A percentile compares a stretch with the other conserved stretches of the same genome.
These are phyloP conservation scores for Pipistrellus pygmaeus DNA, from an alignment of 2,797 vertebrate species.

Conservation along the genomic window DNA sequence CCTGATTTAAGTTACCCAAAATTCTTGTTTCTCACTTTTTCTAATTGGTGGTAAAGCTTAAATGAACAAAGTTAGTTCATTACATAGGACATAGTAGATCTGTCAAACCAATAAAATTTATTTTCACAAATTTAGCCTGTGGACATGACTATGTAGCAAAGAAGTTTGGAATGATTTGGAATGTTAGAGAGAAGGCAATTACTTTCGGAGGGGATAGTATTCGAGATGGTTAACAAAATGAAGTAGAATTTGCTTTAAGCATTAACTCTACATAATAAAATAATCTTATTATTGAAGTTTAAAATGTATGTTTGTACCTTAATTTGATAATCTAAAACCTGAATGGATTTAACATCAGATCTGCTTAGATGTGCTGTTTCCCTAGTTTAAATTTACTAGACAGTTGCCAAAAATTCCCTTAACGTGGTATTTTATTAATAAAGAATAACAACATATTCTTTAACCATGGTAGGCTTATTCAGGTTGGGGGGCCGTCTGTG, in stretches of 20 bases:
- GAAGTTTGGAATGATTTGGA: not conserved
- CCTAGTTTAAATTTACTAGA: conserved; percentile 2
- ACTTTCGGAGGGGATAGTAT: not conserved
- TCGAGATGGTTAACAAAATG: not conserved
- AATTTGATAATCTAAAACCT: not conserved
- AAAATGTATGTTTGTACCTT: not conserved
- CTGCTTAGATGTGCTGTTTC: not conserved
- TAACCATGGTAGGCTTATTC: not conserved
- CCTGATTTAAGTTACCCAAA: not conserved
- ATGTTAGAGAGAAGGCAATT: not conserved
- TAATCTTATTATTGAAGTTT: conserved; percentile 23
- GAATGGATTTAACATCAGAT: not conserved
- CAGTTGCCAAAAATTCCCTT: not conserved
- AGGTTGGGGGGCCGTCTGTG: not conserved
- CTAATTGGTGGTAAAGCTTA: not conserved
- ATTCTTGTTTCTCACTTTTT: not conserved
- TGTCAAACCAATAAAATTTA: not conserved
- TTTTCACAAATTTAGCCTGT: not conserved
- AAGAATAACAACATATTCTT: not conserved
- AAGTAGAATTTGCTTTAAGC: not conserved
- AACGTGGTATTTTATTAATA: not conserved
- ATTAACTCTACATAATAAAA: not conserved
- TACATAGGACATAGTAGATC: not conserved
- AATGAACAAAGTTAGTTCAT: not conserved
- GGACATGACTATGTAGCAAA: not conserved